Evolutionary conservation across 1,140 invertebrate species (phyloP).

Genomic region (Schlechtendalia chinensis): DNA sequence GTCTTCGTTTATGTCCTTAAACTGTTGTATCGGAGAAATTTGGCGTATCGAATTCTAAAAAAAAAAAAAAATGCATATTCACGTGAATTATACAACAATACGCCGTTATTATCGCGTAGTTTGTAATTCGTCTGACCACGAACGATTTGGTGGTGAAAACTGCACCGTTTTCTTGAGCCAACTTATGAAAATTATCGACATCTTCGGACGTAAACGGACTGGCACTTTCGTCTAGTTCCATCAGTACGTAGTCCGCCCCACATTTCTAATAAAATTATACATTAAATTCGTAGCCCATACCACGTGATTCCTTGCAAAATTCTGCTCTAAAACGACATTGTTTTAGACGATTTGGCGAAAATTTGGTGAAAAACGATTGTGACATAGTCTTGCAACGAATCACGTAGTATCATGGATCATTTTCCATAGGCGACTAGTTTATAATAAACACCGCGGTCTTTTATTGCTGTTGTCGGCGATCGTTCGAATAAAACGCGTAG

Average conservation of each 20-base stretch:
- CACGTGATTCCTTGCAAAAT: too few relatives aligned
- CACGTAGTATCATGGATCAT: too few relatives aligned
- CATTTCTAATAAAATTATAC: constrained; percentile 54
- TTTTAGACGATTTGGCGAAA: too few relatives aligned
- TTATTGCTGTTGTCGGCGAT: too few relatives aligned
- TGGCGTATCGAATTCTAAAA: constrained; percentile 42
- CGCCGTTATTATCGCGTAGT: not conserved
- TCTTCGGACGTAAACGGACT: constrained; percentile 1
- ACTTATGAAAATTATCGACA: constrained; percentile 22
- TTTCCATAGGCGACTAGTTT: too few relatives aligned
- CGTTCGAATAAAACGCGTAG: too few relatives aligned
- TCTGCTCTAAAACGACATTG: too few relatives aligned
- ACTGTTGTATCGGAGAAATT: constrained; percentile 34
- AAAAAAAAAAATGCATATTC: not conserved
- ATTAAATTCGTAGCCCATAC: too few relatives aligned
- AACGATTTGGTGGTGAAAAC: constrained; percentile 38
- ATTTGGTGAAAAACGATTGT: too few relatives aligned
- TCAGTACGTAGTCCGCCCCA: constrained; percentile 22
- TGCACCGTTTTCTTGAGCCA: constrained; percentile 32
- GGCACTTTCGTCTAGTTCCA: constrained; percentile 29
- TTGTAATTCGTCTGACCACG: constrained; percentile 15
- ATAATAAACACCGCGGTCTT: too few relatives aligned
- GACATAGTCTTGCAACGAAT: too few relatives aligned
- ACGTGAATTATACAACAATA: not conserved
- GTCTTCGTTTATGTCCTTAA: constrained; percentile 12